A percentile compares a stretch with the other conserved stretches of the same genome.
Evolutionary conservation across 2,888 invertebrate species (phyloP).

Genomic region (Papilio elwesi): DNA sequence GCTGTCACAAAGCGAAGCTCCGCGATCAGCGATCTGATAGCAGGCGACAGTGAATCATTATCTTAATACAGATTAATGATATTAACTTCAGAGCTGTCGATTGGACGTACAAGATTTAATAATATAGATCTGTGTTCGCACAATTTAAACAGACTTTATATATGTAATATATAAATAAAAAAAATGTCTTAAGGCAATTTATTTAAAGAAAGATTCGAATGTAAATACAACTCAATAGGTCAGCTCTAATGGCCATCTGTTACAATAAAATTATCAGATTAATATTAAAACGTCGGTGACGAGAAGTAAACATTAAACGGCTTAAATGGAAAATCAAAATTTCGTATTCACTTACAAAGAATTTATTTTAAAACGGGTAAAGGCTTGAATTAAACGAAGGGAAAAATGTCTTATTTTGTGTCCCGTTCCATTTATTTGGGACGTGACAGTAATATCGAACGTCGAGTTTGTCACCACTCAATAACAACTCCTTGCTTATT

Average conservation of each 20-base stretch:
- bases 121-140: neutral
- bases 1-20: constrained; percentile 6
- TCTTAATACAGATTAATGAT: constrained; percentile 7
- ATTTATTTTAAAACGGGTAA: neutral
- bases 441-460: constrained; percentile 32
- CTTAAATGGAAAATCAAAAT: neutral
- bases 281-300: no score
- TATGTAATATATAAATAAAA: no score
- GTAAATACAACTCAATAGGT: no score
- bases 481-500: constrained; percentile 23
- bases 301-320: no score
- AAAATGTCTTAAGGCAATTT: no score
- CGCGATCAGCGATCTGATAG: constrained; percentile 3
- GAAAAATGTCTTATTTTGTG: constrained; percentile 23
- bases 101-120: neutral
- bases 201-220: no score
- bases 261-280: no score
- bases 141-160: no score
- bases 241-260: no score
- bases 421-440: constrained; percentile 25
- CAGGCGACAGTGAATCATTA: neutral
- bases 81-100: neutral
- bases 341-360: neutral
- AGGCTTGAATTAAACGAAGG: neutral
- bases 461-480: constrained; percentile 26